Evolutionary conservation across 2,113 vertebrate species (phyloP).

Genomic region (Pogona vitticeps): DNA sequence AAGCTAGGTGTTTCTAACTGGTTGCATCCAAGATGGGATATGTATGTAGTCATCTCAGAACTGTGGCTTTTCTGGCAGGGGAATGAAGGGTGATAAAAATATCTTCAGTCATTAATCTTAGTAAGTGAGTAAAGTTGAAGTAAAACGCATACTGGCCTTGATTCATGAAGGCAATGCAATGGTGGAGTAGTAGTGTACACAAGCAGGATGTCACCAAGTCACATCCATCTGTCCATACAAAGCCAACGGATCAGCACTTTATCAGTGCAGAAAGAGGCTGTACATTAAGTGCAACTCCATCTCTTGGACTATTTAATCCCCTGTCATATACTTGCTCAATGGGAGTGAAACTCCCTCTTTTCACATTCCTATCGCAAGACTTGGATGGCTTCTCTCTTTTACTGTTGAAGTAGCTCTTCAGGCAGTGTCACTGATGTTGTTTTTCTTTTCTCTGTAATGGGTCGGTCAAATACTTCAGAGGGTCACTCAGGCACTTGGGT

Average conservation of each 20-base stretch:
- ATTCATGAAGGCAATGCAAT: not conserved
- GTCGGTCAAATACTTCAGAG: conserved; percentile 5
- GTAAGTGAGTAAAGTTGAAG: not conserved
- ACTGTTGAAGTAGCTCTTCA: not conserved
- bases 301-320: not conserved
- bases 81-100: not conserved
- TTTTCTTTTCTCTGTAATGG: not conserved
- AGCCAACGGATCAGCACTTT: not conserved
- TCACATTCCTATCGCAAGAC: not conserved
- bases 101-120: not conserved
- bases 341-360: not conserved
- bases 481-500: not conserved
- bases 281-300: not conserved
- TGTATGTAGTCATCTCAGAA: not conserved
- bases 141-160: not conserved
- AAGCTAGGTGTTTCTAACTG: no score
- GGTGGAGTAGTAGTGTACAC: not conserved
- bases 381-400: not conserved
- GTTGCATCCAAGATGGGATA: no score
- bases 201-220: not conserved
- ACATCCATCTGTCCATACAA: not conserved
- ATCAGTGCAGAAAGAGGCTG: not conserved
- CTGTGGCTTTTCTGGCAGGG: not conserved
- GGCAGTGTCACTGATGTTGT: not conserved
- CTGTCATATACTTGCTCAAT: not conserved